phyloP scores from a whole-genome alignment of 2,113 vertebrate species.

The Aythya baeri region DNA sequence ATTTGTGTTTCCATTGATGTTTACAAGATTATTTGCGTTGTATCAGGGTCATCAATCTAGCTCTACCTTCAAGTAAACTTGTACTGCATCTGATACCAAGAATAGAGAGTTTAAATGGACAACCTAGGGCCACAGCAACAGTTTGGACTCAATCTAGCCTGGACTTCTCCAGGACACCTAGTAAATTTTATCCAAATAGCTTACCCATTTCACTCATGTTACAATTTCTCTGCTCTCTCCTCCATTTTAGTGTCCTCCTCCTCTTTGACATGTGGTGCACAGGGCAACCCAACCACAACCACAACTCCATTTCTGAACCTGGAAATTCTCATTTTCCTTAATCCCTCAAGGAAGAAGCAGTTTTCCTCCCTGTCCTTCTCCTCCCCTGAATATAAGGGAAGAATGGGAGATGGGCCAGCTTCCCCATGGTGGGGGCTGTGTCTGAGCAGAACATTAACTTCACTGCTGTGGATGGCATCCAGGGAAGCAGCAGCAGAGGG shows the following conservation, averaged over 20 bases:
- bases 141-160: not conserved
- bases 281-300: not conserved
- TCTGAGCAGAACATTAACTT: not conserved
- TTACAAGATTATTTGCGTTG: not conserved
- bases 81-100: not conserved
- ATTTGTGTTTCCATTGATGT: not conserved
- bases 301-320: not conserved
- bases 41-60: not conserved
- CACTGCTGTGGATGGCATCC: not conserved
- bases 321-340: not conserved
- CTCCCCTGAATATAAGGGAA: not conserved
- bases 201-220: not conserved
- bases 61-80: not conserved
- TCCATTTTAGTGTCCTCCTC: not conserved
- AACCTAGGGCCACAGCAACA: not conserved
- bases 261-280: not conserved
- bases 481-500: not conserved
- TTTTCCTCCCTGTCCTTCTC: not conserved
- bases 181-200: not conserved
- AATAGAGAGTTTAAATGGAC: not conserved
- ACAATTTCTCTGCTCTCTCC: not conserved
- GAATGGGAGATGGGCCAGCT: not conserved
- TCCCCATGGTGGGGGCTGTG: fast-evolving
- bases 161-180: not conserved
- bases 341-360: not conserved